phyloP scores from a whole-genome alignment of 2,797 vertebrate genomes.

The Schizothorax lantsangensis region DNA sequence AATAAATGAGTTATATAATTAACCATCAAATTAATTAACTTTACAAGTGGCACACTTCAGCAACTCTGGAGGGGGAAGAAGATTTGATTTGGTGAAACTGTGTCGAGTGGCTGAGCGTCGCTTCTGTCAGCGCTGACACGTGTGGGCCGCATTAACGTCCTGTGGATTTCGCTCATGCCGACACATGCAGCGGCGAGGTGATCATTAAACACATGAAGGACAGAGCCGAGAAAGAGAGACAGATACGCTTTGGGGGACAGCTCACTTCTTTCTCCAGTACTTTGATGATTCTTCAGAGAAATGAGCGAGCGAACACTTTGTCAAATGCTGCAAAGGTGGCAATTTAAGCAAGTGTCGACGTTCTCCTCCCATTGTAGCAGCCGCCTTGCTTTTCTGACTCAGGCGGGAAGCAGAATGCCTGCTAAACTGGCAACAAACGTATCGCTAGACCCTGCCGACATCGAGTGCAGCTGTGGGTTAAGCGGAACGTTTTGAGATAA shows the following conservation, averaged over 20 bases:
- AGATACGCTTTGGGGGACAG: slow-evolving; percentile 54
- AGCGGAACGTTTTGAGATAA: background rate
- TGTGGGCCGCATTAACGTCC: slow-evolving; percentile 47
- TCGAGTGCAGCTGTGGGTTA: background rate
- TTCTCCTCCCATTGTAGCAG: slow-evolving; percentile 24
- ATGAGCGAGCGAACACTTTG: slow-evolving; percentile 44
- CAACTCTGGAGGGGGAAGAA: slow-evolving; percentile 51
- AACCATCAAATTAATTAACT: slow-evolving; percentile 66
- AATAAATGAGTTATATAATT: slow-evolving; percentile 68
- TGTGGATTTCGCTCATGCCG: slow-evolving; percentile 61
- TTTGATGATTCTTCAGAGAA: slow-evolving; percentile 56
- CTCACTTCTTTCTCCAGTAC: slow-evolving; percentile 51
- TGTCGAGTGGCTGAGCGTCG: slow-evolving; percentile 46
- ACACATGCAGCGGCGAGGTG: slow-evolving; percentile 53
- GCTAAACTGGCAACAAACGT: slow-evolving; percentile 9
- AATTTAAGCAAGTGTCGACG: slow-evolving; percentile 32
- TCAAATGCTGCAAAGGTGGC: slow-evolving; percentile 46
- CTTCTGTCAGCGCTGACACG: slow-evolving; percentile 41
- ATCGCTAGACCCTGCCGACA: background rate
- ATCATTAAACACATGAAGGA: slow-evolving; percentile 53
- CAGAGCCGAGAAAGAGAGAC: slow-evolving; percentile 26
- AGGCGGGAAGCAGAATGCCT: background rate
- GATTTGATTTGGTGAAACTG: slow-evolving; percentile 36
- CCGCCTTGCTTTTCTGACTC: slow-evolving; percentile 21
- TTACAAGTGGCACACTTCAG: slow-evolving; percentile 63